Base-by-base conservation (phyloP, 30 jellyfish, hydroid and myxozoan genomes). In the Euphysa ruthae region DNA sequence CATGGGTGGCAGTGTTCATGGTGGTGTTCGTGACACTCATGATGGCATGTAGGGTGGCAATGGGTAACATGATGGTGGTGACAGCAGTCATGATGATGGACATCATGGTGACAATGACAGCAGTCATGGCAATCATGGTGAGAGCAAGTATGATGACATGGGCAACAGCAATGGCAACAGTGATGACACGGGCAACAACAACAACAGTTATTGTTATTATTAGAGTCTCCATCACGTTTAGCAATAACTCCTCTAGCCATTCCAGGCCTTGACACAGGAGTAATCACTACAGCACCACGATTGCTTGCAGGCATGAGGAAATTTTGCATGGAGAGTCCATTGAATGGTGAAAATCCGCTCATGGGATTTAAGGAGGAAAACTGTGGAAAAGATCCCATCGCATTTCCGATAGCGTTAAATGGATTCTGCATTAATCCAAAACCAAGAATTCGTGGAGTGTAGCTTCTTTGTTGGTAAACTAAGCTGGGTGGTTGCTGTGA, bases 31-130 rank as follows among this genome's bases (percentile, higher is more conserved):
- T 63, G 64, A 22, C 68, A 63, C 12, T 43, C 21, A 35, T 63
- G 77, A 33, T 63, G 77, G 22, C 28, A 31, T 25, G 63, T 35
- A 14, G 77, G 77, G 46, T 49, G 46, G 34, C 77, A 63, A 22
- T 63, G 77, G 18, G 69, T 63, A 21, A 49, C 46, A 35, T 63
- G 77, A 33, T 63, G 77, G 18, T 63, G 77, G 22, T 63, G 77
- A 15, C 77, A 63, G 66, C 77, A 63, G 32, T 63, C 77, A 33
- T 63, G 77, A 43, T 63, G 77, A 35, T 63, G 77, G 60, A 63
- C 77, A 43, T 63, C 77, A 33, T 63, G 77, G 34, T 63, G 77
- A 63, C 77, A 63, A 22, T 49, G 46, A 0, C 46, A 21, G 33
- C 77, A 63, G 60, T 63, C 77, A 34, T 63, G 77, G 12, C 60